Percentiles rank a stretch among this genome's conserved stretches.
phyloP scores from a whole-genome alignment of 2,888 invertebrate genomes.

The Capitulum mitella region DNA sequence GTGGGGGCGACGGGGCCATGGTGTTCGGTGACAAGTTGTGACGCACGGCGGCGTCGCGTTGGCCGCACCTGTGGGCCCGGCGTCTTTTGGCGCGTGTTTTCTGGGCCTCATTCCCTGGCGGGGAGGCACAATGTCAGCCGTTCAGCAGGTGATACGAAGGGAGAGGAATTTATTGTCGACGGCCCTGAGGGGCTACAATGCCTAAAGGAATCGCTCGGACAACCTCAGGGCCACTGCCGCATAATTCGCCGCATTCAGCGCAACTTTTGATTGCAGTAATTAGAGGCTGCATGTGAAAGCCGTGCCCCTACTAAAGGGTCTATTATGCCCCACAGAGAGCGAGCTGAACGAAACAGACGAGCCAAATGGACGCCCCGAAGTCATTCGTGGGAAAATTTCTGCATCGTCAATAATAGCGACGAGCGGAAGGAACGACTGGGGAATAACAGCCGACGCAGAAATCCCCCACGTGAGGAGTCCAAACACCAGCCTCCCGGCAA shows the following conservation, averaged over 20 bases:
- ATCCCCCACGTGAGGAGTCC: neutral
- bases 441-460: neutral
- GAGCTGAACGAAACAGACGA: neutral
- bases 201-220: neutral
- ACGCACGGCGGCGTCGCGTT: neutral
- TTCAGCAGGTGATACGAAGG: neutral
- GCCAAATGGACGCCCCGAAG: slow-evolving; percentile 5
- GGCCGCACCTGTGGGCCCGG: neutral
- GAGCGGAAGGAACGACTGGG: neutral
- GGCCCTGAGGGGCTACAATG: neutral
- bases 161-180: neutral
- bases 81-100: neutral
- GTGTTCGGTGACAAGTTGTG: slow-evolving; percentile 1
- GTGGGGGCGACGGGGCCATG: neutral
- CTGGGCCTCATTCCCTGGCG: neutral
- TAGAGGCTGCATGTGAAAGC: slow-evolving; percentile 23
- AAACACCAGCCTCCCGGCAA: slow-evolving; percentile 1
- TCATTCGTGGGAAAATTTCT: slow-evolving; percentile 1
- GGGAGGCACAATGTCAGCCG: neutral
- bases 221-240: neutral
- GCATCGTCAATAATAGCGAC: neutral
- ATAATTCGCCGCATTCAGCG: slow-evolving; percentile 4
- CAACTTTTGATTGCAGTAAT: slow-evolving; percentile 23
- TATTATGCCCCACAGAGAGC: neutral
- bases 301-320: neutral